Base-by-base conservation (phyloP, 1,140 invertebrate species). In the Helicoverpa zea region DNA sequence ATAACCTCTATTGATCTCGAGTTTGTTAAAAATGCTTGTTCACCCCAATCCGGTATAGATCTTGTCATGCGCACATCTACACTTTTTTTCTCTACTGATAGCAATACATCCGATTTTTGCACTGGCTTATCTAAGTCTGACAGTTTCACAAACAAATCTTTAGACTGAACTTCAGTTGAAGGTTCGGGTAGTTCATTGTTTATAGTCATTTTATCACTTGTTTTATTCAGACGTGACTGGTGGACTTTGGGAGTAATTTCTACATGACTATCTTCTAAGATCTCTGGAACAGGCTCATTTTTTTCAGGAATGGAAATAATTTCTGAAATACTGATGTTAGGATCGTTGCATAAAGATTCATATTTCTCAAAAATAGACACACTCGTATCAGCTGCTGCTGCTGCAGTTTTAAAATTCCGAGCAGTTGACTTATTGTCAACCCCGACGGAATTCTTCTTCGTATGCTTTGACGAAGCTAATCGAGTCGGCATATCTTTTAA, bases 91-190 rank as follows among this genome's bases (percentile, higher is more conserved):
- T 82, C 61, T 5, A 49, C 66, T 47, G 29, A 59, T 23, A 66
- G 51, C 30, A 29, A 61, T 10, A 70, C 16, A n/a, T 92, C 88
- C 9, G 83, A 73, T 82, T 89, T 89, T 64, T 83, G 81, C 1
- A 87, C 58, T 12, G 93, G 91, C 82, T 92, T 94, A 77, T 95
- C 92, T 64, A 95, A 86, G 86, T 95, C 94, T 2, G 94, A 95
- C 16, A 95, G 83, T 83, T 89, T 94, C 0, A 95, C 94, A 79
- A 92, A 95, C n/a, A 89, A 83, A 82, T 92, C 91, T 7, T 63
- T 66, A 3, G 82, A 72, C 16, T 85, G 66, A 16, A 5, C 23
- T 56, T 84, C 83, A 30, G 80, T 82, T 43, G 63, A 47, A 16
- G 80, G 87, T 9, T 84, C 81, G 23, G 30, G n/a, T 49, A 47